These are phyloP conservation scores for Bungarus multicinctus DNA, from an alignment of 2,113 vertebrate genomes.

Conservation along the genomic window DNA sequence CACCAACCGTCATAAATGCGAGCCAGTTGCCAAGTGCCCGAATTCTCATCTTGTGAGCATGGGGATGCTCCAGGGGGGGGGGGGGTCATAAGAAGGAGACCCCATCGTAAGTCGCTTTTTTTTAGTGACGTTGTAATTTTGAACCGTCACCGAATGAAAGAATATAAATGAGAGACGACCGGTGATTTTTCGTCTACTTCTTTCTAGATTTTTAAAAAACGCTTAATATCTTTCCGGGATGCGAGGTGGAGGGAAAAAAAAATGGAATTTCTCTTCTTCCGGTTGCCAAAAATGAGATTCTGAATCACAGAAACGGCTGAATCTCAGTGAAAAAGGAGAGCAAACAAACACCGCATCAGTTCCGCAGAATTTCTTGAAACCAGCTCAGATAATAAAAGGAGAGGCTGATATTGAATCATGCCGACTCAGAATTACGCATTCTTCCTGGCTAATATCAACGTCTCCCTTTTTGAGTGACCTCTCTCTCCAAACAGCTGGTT, in stretches of 20 bases:
- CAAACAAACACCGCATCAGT: neutral
- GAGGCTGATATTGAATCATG: neutral
- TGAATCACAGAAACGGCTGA: neutral
- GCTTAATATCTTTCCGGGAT: neutral
- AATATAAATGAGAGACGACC: no score
- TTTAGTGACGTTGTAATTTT: no score
- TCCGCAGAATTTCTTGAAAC: no score
- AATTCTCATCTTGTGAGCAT: no score
- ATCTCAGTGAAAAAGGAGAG: neutral
- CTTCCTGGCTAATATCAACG: neutral
- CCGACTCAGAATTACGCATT: neutral
- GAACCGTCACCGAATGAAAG: no score
- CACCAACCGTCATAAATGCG: no score
- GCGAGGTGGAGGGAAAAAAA: neutral
- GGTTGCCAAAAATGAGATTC: neutral
- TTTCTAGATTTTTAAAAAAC: neutral
- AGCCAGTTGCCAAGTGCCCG: no score
- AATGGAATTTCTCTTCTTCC: neutral
- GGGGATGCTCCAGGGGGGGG: no score
- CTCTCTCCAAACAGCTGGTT: neutral
- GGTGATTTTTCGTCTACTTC: neutral
- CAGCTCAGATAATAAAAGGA: neutral
- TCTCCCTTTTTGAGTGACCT: neutral
- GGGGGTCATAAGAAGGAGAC: no score
- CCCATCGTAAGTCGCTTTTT: no score